phyloP scores from a whole-genome alignment of 2,113 vertebrate genomes.

The Trematocara unimaculatum region DNA sequence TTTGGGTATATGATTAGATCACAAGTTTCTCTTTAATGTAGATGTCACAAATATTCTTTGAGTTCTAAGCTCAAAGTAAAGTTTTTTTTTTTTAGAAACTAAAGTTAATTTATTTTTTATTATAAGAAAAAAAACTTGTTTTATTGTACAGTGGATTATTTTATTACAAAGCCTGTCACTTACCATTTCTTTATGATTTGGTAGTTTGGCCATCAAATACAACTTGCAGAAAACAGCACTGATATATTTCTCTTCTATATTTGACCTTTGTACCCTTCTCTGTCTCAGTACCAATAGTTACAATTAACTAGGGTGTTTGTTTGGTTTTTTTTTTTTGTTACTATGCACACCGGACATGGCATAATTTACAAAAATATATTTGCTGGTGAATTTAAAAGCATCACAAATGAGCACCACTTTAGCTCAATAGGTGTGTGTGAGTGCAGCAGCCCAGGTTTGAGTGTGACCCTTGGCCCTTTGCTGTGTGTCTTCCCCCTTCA shows the following conservation, averaged over 20 bases:
- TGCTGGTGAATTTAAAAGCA: not conserved
- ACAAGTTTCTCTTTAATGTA: not conserved
- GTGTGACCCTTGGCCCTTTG: accelerated
- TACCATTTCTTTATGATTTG: not conserved
- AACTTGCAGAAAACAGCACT: not conserved
- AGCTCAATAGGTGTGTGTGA: not conserved
- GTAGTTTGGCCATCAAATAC: not conserved
- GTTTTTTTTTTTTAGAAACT: not conserved
- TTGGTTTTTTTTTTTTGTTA: not conserved
- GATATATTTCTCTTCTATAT: not conserved
- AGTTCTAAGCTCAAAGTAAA: not conserved
- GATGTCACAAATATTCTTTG: accelerated
- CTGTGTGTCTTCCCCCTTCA: not conserved
- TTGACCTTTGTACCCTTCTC: not conserved
- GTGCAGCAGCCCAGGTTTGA: not conserved
- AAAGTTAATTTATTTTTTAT: accelerated
- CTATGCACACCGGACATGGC: accelerated
- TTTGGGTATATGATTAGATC: not conserved
- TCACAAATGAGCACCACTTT: not conserved
- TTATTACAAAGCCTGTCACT: accelerated
- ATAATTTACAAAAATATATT: not conserved
- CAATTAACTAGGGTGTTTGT: not conserved
- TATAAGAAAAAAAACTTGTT: not conserved
- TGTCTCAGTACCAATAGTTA: not conserved
- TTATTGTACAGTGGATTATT: not conserved